Percentiles rank a stretch among this genome's conserved stretches.
These are phyloP conservation scores for Nasonia longicornis DNA, from an alignment of 1,140 invertebrate species.

Conservation along the genomic window DNA sequence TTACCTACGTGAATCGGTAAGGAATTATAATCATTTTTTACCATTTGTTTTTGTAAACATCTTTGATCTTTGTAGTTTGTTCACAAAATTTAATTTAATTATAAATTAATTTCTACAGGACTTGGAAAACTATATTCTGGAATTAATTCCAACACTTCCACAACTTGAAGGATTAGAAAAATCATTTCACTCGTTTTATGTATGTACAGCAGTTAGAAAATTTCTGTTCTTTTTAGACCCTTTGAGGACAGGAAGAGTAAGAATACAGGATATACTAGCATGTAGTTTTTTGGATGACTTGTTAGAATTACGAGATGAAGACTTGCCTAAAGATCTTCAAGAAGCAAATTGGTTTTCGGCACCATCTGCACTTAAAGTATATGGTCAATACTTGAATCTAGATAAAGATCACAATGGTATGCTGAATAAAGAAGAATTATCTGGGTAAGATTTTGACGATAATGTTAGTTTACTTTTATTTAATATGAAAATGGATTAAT, in stretches of 20 bases:
- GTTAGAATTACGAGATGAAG: constrained; percentile 86
- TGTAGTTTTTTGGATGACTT: constrained; percentile 94
- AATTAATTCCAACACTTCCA: constrained; percentile 90
- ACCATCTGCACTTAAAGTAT: constrained; percentile 88
- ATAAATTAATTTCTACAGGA: constrained; percentile 74
- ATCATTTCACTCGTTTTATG: constrained; percentile 96
- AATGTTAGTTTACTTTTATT: constrained; percentile 30
- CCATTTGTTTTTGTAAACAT: constrained; percentile 18
- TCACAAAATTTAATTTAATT: constrained; percentile 1
- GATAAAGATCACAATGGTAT: constrained; percentile 97
- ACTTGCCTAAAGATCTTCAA: constrained; percentile 83
- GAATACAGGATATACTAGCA: constrained; percentile 91
- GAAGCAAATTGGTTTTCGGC: constrained; percentile 97
- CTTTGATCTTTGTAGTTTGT: constrained; percentile 20
- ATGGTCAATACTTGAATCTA: constrained; percentile 93
- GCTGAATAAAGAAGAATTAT: constrained; percentile 89
- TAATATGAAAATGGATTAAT: background rate
- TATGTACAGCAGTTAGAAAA: constrained; percentile 94
- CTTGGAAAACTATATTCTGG: constrained; percentile 94
- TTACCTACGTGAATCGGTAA: constrained; percentile 87
- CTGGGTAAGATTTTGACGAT: constrained; percentile 71
- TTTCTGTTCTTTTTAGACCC: constrained; percentile 97
- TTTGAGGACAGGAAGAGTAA: constrained; percentile 85
- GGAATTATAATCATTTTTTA: constrained; percentile 42
- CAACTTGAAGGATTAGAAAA: constrained; percentile 91